phyloP scores from a whole-genome alignment of 2,797 vertebrate species.

The Rhabdophis nuchalis region DNA sequence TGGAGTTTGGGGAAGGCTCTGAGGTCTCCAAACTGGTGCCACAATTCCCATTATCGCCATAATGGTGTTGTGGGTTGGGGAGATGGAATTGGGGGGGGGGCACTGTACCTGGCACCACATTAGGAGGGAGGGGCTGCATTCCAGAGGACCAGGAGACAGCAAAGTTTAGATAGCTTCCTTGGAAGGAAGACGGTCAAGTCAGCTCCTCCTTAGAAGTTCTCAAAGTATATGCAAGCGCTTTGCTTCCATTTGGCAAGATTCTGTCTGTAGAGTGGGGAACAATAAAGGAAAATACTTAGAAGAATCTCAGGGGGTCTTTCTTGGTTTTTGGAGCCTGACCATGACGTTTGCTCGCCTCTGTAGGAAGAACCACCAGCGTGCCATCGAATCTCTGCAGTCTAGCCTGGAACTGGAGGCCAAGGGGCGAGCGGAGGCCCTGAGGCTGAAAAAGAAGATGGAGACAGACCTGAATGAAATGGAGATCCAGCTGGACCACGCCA shows the following conservation, averaged over 20 bases:
- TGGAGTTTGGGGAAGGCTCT: too few relatives aligned
- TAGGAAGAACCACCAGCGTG: slow-evolving; percentile 77
- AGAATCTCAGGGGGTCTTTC: neutral
- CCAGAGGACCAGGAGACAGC: neutral
- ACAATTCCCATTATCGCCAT: neutral
- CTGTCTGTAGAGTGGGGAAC: neutral
- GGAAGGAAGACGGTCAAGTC: neutral
- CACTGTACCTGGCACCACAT: neutral
- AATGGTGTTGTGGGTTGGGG: neutral
- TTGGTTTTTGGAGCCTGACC: neutral
- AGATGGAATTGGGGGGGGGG: neutral
- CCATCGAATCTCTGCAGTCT: slow-evolving; percentile 76
- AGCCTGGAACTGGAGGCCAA: slow-evolving; percentile 77
- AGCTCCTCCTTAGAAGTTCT: neutral
- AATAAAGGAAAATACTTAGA: neutral
- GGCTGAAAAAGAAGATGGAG: slow-evolving; percentile 79
- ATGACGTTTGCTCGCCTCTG: neutral
- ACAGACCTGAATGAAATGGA: slow-evolving; percentile 77
- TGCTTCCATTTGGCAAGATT: neutral
- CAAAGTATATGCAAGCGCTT: neutral
- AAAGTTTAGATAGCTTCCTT: neutral
- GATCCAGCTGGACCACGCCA: slow-evolving; percentile 74
- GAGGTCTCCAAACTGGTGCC: neutral
- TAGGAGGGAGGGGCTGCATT: neutral
- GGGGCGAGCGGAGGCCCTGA: slow-evolving; percentile 70